Conservation (phyloP, 1,140 invertebrate genomes). For the Riptortus pedestris region DNA sequence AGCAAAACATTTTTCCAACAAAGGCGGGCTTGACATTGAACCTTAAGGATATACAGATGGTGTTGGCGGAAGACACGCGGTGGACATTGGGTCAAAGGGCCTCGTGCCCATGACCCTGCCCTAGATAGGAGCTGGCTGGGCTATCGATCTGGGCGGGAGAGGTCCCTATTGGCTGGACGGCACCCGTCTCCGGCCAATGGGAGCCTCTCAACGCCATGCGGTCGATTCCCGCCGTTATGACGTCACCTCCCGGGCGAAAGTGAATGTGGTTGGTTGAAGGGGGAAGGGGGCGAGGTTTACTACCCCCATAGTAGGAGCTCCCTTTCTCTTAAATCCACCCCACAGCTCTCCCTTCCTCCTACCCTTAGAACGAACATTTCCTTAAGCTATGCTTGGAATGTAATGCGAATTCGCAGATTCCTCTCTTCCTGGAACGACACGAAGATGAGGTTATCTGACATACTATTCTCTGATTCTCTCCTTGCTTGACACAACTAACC, state of each 20-base stretch:
- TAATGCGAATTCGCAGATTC: too few species aligned
- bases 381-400: too few species aligned
- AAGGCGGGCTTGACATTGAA: too few species aligned
- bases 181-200: not conserved
- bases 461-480: too few species aligned
- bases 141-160: not conserved
- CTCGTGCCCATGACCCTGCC: conserved; percentile 4
- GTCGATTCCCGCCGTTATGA: not conserved
- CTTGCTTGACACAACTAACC: too few species aligned
- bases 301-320: not conserved
- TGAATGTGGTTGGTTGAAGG: too few species aligned
- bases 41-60: too few species aligned
- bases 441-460: too few species aligned
- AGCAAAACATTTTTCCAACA: too few species aligned
- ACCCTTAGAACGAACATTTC: too few species aligned
- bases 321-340: not conserved
- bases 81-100: not conserved
- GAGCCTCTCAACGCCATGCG: not conserved
- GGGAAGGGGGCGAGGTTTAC: not conserved
- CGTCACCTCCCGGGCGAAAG: too few species aligned
- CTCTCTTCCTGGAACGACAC: too few species aligned
- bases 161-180: not conserved
- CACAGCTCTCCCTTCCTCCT: not conserved
- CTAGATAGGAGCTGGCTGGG: not conserved
- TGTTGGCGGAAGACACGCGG: not conserved